Evolutionary conservation across 30 jellyfish, hydroid and myxozoan species (phyloP).

Genomic region (Clytia hemisphaerica): DNA sequence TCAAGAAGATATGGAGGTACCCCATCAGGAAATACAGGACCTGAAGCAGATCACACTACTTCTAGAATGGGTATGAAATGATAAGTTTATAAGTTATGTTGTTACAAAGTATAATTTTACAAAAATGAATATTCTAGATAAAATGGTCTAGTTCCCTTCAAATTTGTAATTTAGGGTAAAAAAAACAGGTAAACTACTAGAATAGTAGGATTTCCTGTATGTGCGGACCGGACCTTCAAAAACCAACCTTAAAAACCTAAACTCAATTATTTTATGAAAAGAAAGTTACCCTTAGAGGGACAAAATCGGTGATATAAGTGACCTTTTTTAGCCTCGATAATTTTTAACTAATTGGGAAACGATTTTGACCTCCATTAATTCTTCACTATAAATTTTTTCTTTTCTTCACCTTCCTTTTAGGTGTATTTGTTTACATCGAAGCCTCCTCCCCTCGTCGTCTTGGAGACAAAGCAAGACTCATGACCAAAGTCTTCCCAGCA

Average conservation of each 20-base stretch:
- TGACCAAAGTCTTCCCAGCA: conserved; percentile 20
- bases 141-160: neutral
- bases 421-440: conserved; percentile 67
- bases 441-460: conserved; percentile 58
- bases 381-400: neutral
- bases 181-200: no score
- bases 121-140: neutral
- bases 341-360: neutral
- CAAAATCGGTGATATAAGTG: no score
- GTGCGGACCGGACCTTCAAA: no score
- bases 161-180: no score
- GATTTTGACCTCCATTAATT: neutral
- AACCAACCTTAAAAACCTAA: no score
- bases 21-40: conserved; percentile 76
- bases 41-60: conserved; percentile 76
- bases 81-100: neutral
- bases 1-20: conserved; percentile 48
- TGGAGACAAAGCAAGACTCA: conserved; percentile 65
- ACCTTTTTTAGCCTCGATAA: neutral
- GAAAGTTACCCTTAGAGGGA: no score
- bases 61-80: conserved; percentile 73
- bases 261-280: no score
- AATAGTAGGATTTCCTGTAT: no score
- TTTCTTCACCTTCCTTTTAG: conserved; percentile 25
- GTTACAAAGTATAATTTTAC: neutral